Percentiles rank a stretch among this genome's conserved stretches.
Evolutionary conservation across 1,140 invertebrate species (phyloP).

Genomic region (Diachasma alloeum): DNA sequence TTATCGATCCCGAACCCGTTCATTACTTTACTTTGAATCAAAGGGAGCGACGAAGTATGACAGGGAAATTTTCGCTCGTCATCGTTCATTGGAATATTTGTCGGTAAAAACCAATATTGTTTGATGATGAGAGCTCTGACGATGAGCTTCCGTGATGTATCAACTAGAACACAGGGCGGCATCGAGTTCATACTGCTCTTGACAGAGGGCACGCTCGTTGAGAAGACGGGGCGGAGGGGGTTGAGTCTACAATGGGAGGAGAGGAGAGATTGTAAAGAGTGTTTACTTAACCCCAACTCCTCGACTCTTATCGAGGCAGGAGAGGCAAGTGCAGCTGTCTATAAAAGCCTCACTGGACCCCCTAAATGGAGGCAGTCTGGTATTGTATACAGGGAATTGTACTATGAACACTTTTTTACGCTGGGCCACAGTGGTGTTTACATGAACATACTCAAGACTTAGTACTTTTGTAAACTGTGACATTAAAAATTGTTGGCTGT

Average conservation of each 20-base stretch:
- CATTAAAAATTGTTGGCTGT: background rate
- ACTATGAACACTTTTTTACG: background rate
- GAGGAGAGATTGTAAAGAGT: slow-evolving; percentile 39
- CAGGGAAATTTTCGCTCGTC: too few species aligned
- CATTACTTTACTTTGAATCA: too few species aligned
- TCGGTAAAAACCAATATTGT: too few species aligned
- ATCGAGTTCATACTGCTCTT: background rate
- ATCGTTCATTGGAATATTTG: too few species aligned
- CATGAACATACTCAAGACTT: background rate
- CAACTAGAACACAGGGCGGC: background rate
- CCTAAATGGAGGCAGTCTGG: background rate
- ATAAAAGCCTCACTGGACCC: slow-evolving; percentile 25
- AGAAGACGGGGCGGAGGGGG: background rate
- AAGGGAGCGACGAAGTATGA: too few species aligned
- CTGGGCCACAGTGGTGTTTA: background rate
- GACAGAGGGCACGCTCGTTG: slow-evolving; percentile 5
- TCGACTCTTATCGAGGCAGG: background rate
- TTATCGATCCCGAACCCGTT: too few species aligned
- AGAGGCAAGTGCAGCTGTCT: slow-evolving; percentile 36
- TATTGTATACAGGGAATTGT: background rate
- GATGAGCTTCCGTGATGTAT: background rate
- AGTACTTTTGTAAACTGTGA: background rate
- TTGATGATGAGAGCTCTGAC: background rate
- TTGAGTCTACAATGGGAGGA: background rate
- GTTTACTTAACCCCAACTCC: slow-evolving; percentile 39